These are phyloP conservation scores for Celastrina argiolus DNA, from an alignment of 2,888 invertebrate genomes.

Conservation along the genomic window DNA sequence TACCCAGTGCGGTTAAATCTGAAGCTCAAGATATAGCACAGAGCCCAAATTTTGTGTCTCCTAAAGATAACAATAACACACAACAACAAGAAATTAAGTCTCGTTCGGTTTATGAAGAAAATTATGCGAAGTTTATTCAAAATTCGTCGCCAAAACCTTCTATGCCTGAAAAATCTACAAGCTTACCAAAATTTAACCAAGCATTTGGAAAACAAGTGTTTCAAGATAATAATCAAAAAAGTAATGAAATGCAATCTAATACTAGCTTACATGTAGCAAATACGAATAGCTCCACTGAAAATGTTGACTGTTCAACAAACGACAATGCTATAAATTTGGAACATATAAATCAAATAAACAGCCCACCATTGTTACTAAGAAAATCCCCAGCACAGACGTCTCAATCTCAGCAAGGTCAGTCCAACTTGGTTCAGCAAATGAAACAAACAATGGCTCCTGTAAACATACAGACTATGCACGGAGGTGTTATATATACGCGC, in stretches of 20 bases:
- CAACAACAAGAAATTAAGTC: conserved; percentile 70
- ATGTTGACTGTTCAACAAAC: conserved; percentile 47
- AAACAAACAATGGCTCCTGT: conserved; percentile 74
- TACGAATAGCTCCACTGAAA: conserved; percentile 42
- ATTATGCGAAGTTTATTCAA: conserved; percentile 76
- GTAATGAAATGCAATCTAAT: conserved; percentile 47
- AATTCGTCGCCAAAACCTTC: conserved; percentile 51
- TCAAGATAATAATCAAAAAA: conserved; percentile 62
- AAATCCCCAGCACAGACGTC: conserved; percentile 53
- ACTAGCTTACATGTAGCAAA: conserved; percentile 46
- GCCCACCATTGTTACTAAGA: conserved; percentile 60
- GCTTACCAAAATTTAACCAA: conserved; percentile 87
- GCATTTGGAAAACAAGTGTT: conserved; percentile 86
- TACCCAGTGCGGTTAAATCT: conserved; percentile 42
- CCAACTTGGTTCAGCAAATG: conserved; percentile 63
- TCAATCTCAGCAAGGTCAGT: conserved; percentile 44
- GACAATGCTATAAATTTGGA: conserved; percentile 60
- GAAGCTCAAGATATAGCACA: conserved; percentile 52
- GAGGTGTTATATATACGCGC: conserved; percentile 84
- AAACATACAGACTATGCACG: conserved; percentile 80
- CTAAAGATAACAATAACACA: conserved; percentile 44
- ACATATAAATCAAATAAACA: conserved; percentile 57
- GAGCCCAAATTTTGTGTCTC: conserved; percentile 39
- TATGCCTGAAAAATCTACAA: conserved; percentile 63
- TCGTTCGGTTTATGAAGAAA: conserved; percentile 75